A percentile compares a stretch with the other conserved stretches of the same genome.
phyloP scores from a whole-genome alignment of 1,140 invertebrate genomes.

The Plodia interpunctella region DNA sequence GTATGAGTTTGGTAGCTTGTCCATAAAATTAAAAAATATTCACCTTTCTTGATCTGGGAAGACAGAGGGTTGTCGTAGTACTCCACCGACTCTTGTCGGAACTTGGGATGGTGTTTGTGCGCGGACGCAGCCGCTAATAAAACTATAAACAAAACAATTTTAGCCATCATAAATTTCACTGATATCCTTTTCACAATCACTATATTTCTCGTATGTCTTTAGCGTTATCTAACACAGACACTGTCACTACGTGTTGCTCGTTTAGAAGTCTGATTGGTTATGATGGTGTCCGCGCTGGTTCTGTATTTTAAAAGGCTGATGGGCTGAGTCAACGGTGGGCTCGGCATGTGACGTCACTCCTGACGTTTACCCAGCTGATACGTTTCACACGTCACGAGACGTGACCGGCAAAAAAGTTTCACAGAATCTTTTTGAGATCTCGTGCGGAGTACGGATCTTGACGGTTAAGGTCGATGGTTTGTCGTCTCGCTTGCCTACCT shows the following conservation, averaged over 20 bases:
- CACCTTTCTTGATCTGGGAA: constrained; percentile 33
- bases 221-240: constrained; percentile 24
- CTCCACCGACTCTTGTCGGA: constrained; percentile 44
- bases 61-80: constrained; percentile 21
- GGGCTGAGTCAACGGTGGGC: constrained; percentile 56
- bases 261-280: constrained; percentile 42
- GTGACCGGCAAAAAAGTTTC: constrained; percentile 14
- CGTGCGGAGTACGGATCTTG: constrained; percentile 16
- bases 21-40: not conserved
- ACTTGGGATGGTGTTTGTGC: constrained; percentile 49
- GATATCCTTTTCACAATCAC: constrained; percentile 13
- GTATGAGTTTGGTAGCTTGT: not conserved
- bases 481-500: not conserved
- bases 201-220: not conserved
- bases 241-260: constrained; percentile 46
- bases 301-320: constrained; percentile 58
- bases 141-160: constrained; percentile 44
- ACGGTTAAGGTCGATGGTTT: not conserved
- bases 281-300: constrained; percentile 41
- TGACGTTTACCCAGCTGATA: constrained; percentile 44
- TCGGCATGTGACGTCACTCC: constrained; percentile 36
- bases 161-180: constrained; percentile 42
- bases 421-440: constrained; percentile 23
- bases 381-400: constrained; percentile 19
- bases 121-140: constrained; percentile 43